phyloP scores from a whole-genome alignment of 1,140 invertebrate species.

The Reticulitermes speratus region DNA sequence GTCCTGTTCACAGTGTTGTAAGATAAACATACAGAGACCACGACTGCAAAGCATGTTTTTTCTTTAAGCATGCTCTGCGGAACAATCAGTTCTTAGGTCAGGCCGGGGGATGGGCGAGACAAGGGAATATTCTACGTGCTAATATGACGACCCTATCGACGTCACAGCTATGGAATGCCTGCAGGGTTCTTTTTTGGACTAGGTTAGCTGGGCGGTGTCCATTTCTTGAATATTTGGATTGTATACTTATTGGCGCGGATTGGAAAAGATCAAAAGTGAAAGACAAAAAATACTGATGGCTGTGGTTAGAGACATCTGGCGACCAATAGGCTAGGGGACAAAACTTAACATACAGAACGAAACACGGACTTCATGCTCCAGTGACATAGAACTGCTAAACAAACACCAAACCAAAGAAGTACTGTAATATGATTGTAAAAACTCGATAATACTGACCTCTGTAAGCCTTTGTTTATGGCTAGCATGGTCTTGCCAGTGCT shows the following conservation, averaged over 20 bases:
- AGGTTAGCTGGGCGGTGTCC: background rate
- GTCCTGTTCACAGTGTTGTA: background rate
- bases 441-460: constrained; percentile 67
- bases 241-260: background rate
- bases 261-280: background rate
- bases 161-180: background rate
- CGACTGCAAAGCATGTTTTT: background rate
- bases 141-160: background rate
- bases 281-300: background rate
- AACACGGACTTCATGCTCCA: constrained; percentile 32
- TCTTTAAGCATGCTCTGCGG: background rate
- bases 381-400: constrained; percentile 36
- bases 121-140: background rate
- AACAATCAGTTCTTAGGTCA: background rate
- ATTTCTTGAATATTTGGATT: background rate
- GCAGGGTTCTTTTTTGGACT: background rate
- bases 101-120: background rate
- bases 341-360: constrained; percentile 30
- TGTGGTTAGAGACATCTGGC: background rate
- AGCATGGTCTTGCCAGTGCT: constrained; percentile 78
- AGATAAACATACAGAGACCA: background rate
- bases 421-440: constrained; percentile 36
- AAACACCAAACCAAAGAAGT: constrained; percentile 42
- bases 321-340: background rate
- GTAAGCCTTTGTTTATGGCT: constrained; percentile 85